These are phyloP conservation scores for Chamaetylas fuelleborni DNA, from an alignment of 2,113 vertebrate genomes.

Conservation along the genomic window DNA sequence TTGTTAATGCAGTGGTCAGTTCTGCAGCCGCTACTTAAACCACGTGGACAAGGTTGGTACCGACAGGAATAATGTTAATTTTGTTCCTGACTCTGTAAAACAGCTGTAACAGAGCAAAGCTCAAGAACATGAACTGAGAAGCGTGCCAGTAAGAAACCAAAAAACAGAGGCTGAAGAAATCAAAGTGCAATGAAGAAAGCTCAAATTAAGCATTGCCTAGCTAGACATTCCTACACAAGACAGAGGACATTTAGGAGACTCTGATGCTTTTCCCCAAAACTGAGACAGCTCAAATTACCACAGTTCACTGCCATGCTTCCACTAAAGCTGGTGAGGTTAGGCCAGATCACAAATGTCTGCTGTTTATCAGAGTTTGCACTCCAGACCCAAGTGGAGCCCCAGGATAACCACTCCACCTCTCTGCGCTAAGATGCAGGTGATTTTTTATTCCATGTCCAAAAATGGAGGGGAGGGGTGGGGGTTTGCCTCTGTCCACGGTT, in stretches of 20 bases:
- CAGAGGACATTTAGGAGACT: background rate
- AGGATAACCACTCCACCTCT: background rate
- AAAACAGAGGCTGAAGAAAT: background rate
- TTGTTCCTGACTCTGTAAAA: background rate
- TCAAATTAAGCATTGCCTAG: background rate
- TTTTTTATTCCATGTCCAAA: background rate
- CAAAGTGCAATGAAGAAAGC: background rate
- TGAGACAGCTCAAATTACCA: background rate
- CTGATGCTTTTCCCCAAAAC: background rate
- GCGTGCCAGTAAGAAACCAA: background rate
- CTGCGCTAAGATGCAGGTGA: background rate
- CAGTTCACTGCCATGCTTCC: background rate
- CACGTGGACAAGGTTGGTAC: background rate
- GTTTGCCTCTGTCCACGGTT: background rate
- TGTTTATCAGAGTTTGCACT: background rate
- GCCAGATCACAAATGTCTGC: background rate
- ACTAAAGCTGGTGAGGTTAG: background rate
- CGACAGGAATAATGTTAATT: background rate
- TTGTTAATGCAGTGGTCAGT: background rate
- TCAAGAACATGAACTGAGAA: background rate
- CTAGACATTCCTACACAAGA: background rate
- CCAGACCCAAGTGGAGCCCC: background rate
- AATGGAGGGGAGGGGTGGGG: fast-evolving
- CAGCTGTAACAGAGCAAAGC: background rate
- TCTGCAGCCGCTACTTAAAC: background rate